phyloP scores from a whole-genome alignment of 2,113 vertebrate genomes.

The Megaceryle maxima region DNA sequence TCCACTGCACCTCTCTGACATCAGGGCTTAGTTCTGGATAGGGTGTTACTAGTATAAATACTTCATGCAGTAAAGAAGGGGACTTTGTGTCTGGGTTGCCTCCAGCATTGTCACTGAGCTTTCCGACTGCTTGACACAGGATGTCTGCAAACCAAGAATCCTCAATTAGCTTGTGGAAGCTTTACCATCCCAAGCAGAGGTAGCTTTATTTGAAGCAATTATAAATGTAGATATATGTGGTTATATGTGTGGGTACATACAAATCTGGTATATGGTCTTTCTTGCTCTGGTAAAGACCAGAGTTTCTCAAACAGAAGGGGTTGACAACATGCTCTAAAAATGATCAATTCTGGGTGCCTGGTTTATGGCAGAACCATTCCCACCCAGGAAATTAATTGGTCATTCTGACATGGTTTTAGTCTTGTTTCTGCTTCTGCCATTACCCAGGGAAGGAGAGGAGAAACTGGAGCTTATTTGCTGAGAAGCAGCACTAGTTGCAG shows the following conservation, averaged over 20 bases:
- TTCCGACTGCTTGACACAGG: background rate
- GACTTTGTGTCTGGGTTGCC: background rate
- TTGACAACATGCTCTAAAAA: background rate
- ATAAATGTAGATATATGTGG: background rate
- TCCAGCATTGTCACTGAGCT: background rate
- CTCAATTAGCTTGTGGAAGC: background rate
- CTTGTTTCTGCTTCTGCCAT: background rate
- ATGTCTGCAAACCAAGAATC: background rate
- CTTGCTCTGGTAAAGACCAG: background rate
- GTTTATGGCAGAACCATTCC: background rate
- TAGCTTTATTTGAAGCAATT: background rate
- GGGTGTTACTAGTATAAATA: background rate
- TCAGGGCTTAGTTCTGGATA: background rate
- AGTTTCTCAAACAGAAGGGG: background rate
- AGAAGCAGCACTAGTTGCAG: background rate
- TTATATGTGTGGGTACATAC: background rate
- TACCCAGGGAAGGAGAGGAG: background rate
- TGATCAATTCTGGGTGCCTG: background rate
- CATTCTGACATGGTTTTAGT: background rate
- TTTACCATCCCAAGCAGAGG: background rate
- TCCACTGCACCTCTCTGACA: background rate
- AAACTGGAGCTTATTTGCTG: background rate
- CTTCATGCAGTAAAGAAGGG: background rate
- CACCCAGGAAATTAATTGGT: background rate
- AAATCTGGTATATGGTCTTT: background rate